Base-by-base conservation (phyloP, 2,888 invertebrate species). In the Tethea ocularis region DNA sequence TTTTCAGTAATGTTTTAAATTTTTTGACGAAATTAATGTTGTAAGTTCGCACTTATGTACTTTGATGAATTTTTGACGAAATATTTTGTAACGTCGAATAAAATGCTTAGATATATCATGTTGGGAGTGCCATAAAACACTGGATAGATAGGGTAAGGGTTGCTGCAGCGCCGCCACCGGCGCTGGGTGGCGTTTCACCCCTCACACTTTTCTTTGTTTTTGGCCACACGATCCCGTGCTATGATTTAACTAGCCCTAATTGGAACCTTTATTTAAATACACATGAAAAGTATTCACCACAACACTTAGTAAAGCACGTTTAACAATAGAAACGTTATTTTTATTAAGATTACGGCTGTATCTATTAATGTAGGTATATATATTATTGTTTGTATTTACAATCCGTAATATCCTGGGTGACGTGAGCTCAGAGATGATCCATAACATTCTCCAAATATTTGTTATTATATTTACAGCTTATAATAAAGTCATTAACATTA, bases 161-260 rank as follows among this genome's bases (percentile, higher is more conserved):
- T 52, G 22, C n/a, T 10, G 46, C 46, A n/a, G 38, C 38, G 10
- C n/a, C 38, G n/a, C n/a, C 46, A 1, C 17, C 61, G 52, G 51
- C 62, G 60, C 55, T 59, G 61, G 66, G 60, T 57, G 63, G 63
- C 56, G 56, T 68, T 66, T 46, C 68, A 75, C 75, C 74, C 68
- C 61, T 60, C 57, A 52, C 46, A 58, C 58, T 68, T 26, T 71
- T 68, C 77, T 79, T 79, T 81, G 76, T 79, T 78, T 73, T 72
- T 67, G 64, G 58, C 61, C 63, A 58, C 68, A 65, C 62, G 68
- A 68, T 66, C n/a, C n/a, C n/a, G 36, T 10, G 2, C 20, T 57
- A 24, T 51, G 17, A 46, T 53, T 11, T 33, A 29, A 11, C 24
- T 17, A n/a, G 10, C 17, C n/a, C 36, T 4, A 13, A 6, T 46